Evolutionary conservation across 2,113 vertebrate genomes (phyloP).

Genomic region (Ailuropoda melanoleuca): DNA sequence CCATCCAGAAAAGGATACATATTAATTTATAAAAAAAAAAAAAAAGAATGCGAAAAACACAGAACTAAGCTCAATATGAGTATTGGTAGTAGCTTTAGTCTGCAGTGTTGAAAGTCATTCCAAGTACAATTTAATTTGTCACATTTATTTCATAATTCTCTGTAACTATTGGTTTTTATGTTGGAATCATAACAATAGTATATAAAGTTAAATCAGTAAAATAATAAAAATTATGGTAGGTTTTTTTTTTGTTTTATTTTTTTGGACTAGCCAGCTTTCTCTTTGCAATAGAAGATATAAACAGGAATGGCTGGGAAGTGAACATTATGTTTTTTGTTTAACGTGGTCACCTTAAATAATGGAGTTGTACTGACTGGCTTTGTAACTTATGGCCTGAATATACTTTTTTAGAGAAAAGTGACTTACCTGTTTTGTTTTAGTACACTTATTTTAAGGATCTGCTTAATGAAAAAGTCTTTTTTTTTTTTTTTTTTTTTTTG

Average conservation of each 20-base stretch:
- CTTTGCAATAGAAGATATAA: not conserved
- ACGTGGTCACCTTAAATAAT: slow-evolving; percentile 54
- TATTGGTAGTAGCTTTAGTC: not conserved
- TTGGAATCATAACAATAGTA: slow-evolving; percentile 3
- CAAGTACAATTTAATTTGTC: not conserved
- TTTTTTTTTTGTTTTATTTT: not conserved
- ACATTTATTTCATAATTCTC: not conserved
- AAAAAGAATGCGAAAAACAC: not conserved
- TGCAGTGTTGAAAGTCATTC: not conserved
- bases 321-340: slow-evolving; percentile 63
- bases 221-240: not conserved
- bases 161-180: slow-evolving; percentile 40
- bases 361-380: slow-evolving; percentile 51
- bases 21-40: not conserved
- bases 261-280: not conserved
- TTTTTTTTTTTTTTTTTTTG: not conserved
- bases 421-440: slow-evolving; percentile 60
- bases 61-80: not conserved
- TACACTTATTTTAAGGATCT: slow-evolving; percentile 26
- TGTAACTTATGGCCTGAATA: slow-evolving; percentile 50
- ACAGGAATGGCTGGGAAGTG: slow-evolving; percentile 24
- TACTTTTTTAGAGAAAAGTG: slow-evolving; percentile 68
- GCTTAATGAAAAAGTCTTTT: not conserved
- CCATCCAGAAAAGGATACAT: not conserved
- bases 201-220: slow-evolving; percentile 26